These are phyloP conservation scores for Lithophane leautieri DNA, from an alignment of 2,888 invertebrate genomes.

Conservation along the genomic window DNA sequence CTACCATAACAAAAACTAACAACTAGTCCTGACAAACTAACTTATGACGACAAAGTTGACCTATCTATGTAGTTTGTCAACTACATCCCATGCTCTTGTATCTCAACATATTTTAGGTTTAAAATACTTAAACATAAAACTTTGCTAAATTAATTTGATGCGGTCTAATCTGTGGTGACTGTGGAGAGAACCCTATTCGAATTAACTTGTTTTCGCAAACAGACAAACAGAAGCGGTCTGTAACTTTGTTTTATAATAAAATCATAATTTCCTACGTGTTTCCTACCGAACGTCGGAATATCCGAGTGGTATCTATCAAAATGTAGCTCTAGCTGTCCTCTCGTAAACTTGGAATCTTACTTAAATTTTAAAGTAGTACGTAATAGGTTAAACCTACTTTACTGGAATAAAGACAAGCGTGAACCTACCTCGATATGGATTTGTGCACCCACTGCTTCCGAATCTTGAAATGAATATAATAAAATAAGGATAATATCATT, in stretches of 20 bases:
- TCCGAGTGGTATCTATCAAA: too few species aligned
- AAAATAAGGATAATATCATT: too few species aligned
- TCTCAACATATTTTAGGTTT: too few species aligned
- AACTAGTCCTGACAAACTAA: background rate
- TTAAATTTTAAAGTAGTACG: too few species aligned
- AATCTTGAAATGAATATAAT: background rate
- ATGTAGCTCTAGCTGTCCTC: too few species aligned
- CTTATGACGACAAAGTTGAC: background rate
- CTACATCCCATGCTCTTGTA: too few species aligned
- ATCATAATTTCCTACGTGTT: background rate
- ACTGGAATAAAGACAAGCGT: background rate
- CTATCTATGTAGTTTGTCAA: too few species aligned
- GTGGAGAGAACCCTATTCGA: background rate
- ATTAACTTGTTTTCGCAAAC: constrained; percentile 4
- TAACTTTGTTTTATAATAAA: constrained; percentile 1
- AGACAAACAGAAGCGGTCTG: background rate
- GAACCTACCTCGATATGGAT: background rate
- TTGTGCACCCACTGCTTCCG: background rate
- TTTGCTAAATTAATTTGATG: background rate
- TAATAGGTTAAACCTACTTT: too few species aligned
- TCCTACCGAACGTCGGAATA: background rate
- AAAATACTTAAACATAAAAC: background rate
- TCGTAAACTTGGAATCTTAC: background rate
- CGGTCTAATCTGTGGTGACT: background rate
- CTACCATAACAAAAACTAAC: background rate